Conservation (phyloP, 1,140 invertebrate species). For the Calosoma granatense region DNA sequence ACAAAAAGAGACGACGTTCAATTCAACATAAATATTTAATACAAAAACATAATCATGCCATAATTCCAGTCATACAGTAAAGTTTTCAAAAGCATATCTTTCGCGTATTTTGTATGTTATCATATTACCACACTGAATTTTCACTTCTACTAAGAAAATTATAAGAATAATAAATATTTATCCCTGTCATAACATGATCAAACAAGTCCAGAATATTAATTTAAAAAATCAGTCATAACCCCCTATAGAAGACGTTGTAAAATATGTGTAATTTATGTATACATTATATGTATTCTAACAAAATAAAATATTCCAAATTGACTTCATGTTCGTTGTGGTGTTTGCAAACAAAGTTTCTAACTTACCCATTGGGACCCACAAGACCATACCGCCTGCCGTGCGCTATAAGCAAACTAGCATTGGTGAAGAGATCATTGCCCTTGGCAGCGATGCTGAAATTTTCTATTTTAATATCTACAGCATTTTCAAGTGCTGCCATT, state of each 20-base stretch:
- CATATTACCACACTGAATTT: too few relatives aligned
- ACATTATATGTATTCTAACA: neutral
- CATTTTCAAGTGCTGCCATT: constrained; percentile 78
- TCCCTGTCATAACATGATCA: too few relatives aligned
- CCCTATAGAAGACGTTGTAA: too few relatives aligned
- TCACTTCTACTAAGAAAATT: too few relatives aligned
- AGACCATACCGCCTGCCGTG: constrained; percentile 91
- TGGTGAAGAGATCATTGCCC: constrained; percentile 96
- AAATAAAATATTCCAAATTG: neutral
- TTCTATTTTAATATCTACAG: constrained; percentile 96
- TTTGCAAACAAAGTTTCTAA: constrained; percentile 2
- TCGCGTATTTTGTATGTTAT: too few relatives aligned
- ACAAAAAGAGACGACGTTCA: neutral
- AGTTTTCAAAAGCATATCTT: too few relatives aligned
- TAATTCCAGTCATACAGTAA: neutral
- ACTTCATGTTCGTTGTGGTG: neutral
- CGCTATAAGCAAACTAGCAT: constrained; percentile 91
- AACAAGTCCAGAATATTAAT: too few relatives aligned
- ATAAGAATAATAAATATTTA: too few relatives aligned
- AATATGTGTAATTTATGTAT: neutral
- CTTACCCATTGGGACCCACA: constrained; percentile 94
- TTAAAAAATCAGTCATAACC: too few relatives aligned
- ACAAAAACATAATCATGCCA: constrained; percentile 1
- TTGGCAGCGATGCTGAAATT: constrained; percentile 97
- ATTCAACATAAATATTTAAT: constrained; percentile 10